Conservation (phyloP, 2,888 invertebrate genomes). For the Pheosia gnoma region DNA sequence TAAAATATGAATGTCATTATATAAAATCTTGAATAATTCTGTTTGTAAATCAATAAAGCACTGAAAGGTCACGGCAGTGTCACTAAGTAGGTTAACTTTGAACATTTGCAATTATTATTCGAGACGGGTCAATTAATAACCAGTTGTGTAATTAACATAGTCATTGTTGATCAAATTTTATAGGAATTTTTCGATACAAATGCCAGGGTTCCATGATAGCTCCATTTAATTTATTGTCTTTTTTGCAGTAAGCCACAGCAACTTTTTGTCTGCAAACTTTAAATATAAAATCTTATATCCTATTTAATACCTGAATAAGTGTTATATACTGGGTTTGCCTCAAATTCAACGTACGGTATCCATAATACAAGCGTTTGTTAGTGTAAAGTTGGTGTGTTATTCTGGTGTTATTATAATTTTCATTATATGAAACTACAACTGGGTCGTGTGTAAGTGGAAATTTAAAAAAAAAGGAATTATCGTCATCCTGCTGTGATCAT, state of each 20-base stretch:
- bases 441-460: too few relatives aligned
- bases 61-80: slow-evolving; percentile 31
- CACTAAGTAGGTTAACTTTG: slow-evolving; percentile 35
- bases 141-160: slow-evolving; percentile 6
- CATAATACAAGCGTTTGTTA: too few relatives aligned
- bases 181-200: slow-evolving; percentile 13
- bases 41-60: slow-evolving; percentile 22
- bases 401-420: too few relatives aligned
- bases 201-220: slow-evolving; percentile 13
- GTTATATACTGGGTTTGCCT: too few relatives aligned
- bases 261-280: neutral
- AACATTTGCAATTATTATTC: slow-evolving; percentile 30
- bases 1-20: slow-evolving; percentile 21
- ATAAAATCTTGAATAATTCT: slow-evolving; percentile 19
- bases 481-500: too few relatives aligned
- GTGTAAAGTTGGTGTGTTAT: too few relatives aligned
- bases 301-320: neutral
- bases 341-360: too few relatives aligned
- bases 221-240: neutral
- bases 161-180: slow-evolving; percentile 7
- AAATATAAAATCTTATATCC: slow-evolving; percentile 10
- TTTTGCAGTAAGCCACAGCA: neutral
- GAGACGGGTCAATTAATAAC: slow-evolving; percentile 12
- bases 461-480: too few relatives aligned
- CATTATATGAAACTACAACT: too few relatives aligned